Conservation (phyloP, 2,797 vertebrate species). For the Alosa sapidissima region DNA sequence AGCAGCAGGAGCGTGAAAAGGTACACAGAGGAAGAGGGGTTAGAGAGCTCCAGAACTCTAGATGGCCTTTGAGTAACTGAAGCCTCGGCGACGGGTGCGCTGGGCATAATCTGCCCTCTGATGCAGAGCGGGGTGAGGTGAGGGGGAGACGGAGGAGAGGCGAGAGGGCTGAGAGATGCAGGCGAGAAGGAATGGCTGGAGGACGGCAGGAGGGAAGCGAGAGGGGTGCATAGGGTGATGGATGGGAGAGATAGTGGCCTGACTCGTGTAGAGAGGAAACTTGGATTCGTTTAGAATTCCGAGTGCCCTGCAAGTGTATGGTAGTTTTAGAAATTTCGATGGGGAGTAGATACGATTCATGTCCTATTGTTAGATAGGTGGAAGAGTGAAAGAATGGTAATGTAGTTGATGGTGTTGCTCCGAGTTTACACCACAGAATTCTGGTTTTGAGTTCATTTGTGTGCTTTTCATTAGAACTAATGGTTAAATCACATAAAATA, state of each 20-base stretch:
- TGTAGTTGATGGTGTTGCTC: neutral
- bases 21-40: constrained; percentile 32
- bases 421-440: neutral
- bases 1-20: constrained; percentile 18
- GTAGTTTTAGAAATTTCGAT: neutral
- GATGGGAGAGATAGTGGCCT: neutral
- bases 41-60: constrained; percentile 6
- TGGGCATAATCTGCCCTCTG: constrained; percentile 17
- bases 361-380: neutral
- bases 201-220: neutral
- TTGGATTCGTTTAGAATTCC: neutral
- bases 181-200: neutral
- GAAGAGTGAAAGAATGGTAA: neutral
- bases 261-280: neutral
- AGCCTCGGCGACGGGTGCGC: constrained; percentile 5
- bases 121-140: neutral
- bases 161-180: neutral
- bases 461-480: neutral
- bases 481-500: neutral
- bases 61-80: constrained; percentile 25
- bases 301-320: neutral
- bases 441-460: neutral
- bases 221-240: neutral
- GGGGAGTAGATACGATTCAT: neutral
- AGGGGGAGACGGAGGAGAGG: neutral